A percentile compares a stretch with the other conserved stretches of the same genome.
Conservation (phyloP, 1,140 invertebrate genomes). For the Eumeta japonica region DNA sequence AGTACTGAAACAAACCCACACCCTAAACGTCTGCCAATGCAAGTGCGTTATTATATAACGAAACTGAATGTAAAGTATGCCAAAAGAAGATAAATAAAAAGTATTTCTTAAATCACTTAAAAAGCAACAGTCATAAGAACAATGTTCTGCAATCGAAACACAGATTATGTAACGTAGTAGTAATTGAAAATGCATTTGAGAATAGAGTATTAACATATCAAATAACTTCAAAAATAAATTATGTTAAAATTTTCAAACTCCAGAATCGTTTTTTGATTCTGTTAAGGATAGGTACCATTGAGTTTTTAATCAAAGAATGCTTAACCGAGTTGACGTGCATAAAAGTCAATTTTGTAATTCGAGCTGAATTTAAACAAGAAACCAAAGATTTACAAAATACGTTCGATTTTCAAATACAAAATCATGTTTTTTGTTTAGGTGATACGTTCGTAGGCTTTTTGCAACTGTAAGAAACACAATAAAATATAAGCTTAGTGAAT, state of each 20-base stretch:
- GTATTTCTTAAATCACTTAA: no score
- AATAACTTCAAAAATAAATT: no score
- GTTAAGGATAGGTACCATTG: background rate
- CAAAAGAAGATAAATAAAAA: no score
- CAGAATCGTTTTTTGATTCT: background rate
- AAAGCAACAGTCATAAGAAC: no score
- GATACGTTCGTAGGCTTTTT: slow-evolving; percentile 9
- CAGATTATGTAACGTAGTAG: no score
- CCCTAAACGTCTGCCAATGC: no score
- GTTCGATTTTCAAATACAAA: slow-evolving; percentile 16
- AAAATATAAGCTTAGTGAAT: slow-evolving; percentile 8
- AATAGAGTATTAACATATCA: no score
- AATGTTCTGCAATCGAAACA: no score
- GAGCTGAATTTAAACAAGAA: background rate
- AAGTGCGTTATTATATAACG: no score
- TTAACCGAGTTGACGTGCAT: background rate
- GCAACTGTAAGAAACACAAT: slow-evolving; percentile 7
- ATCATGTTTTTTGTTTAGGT: slow-evolving; percentile 9
- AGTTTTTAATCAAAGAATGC: background rate
- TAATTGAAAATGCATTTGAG: no score
- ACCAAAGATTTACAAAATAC: slow-evolving; percentile 1
- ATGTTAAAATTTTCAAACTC: background rate
- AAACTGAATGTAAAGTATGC: no score
- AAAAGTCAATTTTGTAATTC: background rate
- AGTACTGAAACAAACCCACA: no score